Evolutionary conservation across 2,113 vertebrate genomes (phyloP).

Genomic region (Melozone crissalis): DNA sequence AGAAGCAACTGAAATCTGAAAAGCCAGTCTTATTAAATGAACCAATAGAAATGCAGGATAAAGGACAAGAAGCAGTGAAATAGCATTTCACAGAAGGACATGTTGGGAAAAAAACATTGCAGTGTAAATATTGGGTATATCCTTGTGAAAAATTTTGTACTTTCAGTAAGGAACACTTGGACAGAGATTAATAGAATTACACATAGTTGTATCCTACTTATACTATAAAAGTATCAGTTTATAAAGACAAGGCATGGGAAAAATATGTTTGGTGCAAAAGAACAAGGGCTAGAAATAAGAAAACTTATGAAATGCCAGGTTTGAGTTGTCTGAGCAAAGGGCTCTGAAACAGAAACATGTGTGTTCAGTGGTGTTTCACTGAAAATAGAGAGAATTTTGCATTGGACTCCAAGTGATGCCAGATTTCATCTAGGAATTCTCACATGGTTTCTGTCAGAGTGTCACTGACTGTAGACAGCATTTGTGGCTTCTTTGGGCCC

Average conservation of each 20-base stretch:
- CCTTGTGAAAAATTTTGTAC: not conserved
- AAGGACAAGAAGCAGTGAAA: constrained; percentile 7
- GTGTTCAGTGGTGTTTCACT: not conserved
- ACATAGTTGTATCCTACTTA: not conserved
- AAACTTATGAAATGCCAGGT: not conserved
- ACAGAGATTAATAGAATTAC: not conserved
- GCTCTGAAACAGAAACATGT: not conserved
- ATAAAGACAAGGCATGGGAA: not conserved
- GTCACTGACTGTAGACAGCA: not conserved
- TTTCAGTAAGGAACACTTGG: not conserved
- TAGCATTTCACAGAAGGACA: not conserved
- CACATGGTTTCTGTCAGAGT: not conserved
- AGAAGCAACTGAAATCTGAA: constrained; percentile 30
- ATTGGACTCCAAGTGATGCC: not conserved
- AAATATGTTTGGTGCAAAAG: not conserved
- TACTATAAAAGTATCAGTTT: not conserved
- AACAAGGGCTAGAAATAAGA: not conserved
- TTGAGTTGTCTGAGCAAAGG: not conserved
- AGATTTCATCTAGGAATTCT: not conserved
- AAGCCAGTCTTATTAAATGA: not conserved
- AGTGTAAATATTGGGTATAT: not conserved
- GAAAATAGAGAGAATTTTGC: not conserved
- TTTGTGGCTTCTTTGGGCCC: not conserved
- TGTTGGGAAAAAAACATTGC: not conserved
- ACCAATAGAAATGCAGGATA: constrained; percentile 30